Conservation (phyloP, 2,113 vertebrate species). For the Gallinago media region DNA sequence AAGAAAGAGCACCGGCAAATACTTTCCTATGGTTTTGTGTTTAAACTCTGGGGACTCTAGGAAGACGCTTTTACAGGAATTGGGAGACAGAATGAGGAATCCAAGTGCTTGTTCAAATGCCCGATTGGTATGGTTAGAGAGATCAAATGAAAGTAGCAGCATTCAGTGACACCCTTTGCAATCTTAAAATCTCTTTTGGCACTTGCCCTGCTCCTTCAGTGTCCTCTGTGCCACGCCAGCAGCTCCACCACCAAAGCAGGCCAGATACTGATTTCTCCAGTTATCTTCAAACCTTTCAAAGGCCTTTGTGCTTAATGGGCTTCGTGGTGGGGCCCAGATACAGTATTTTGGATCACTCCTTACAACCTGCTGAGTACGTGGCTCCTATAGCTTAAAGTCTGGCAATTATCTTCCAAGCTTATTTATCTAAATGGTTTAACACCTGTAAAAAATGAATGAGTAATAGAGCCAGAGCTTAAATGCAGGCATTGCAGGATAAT, state of each 20-base stretch:
- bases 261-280: neutral
- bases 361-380: neutral
- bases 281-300: neutral
- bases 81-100: neutral
- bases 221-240: neutral
- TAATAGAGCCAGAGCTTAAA: neutral
- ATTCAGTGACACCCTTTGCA: fast-evolving
- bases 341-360: neutral
- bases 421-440: neutral
- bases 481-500: neutral
- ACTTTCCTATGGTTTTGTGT: neutral
- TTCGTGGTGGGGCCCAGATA: fast-evolving
- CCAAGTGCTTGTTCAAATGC: neutral
- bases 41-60: fast-evolving
- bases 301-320: neutral
- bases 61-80: neutral
- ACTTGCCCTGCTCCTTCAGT: neutral
- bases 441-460: neutral
- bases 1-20: neutral
- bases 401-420: neutral
- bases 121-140: neutral
- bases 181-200: neutral
- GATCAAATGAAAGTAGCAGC: neutral
- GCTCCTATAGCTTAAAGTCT: neutral
- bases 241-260: neutral